Evolutionary conservation across 2,797 vertebrate species (phyloP).

Genomic region (Acropternis orthonyx): DNA sequence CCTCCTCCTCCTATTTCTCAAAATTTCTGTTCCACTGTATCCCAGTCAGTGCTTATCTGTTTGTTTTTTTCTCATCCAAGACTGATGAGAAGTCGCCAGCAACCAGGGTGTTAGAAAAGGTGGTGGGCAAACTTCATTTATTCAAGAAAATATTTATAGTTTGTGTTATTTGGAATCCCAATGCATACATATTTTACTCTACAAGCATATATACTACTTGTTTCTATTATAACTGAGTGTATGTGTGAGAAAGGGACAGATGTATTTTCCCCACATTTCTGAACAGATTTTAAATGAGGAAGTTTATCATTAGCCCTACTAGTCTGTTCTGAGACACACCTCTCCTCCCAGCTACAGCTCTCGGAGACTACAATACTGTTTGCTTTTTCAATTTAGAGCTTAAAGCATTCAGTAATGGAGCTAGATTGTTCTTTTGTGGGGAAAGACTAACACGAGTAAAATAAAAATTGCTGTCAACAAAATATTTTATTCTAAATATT

Average conservation of each 20-base stretch:
- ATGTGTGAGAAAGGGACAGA: not conserved
- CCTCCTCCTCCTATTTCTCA: not conserved
- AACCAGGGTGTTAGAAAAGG: not conserved
- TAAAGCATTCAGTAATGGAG: not conserved
- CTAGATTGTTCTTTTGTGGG: not conserved
- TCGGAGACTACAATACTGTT: not conserved
- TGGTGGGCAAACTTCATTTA: not conserved
- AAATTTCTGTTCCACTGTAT: not conserved
- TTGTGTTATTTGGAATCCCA: not conserved
- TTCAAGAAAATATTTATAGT: not conserved
- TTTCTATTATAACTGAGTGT: not conserved
- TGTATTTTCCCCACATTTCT: not conserved
- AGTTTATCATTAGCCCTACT: not conserved
- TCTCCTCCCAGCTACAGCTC: not conserved
- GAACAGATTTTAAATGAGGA: constrained; percentile 12
- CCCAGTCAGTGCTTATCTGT: not conserved
- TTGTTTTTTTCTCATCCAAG: not conserved
- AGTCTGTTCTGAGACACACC: not conserved
- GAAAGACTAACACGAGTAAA: not conserved
- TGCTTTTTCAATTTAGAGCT: not conserved
- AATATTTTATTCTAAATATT: not conserved
- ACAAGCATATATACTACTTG: not conserved
- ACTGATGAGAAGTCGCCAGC: not conserved
- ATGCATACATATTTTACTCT: not conserved
- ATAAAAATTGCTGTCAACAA: not conserved